Evolutionary conservation across 2,797 vertebrate genomes (phyloP), one percentile per base, ranked within the genome.

Genomic region (Tarsius wallacei): DNA sequence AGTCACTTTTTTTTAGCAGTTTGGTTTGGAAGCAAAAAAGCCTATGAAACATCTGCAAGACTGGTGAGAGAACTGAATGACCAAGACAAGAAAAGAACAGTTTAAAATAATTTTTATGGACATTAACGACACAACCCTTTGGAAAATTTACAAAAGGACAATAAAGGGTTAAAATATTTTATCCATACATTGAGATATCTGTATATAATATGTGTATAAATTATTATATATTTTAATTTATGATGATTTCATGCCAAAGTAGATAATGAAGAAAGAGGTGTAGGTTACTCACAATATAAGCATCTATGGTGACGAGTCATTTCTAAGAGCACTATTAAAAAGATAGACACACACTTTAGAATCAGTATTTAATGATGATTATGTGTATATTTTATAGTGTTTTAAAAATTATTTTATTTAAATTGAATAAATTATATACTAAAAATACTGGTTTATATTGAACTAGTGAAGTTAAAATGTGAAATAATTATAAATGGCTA

Each of bases 361-460:
- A 77, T 85, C 26, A 91, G 28, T 14, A 83, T 78, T 61, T 55
- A 89, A 57, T 89, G 49, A 11, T 68, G 13, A 78, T 80, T 84
- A 64, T 49, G 15, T 22, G 24, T 4, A 80, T 1, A n/a, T 59
- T 91, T 84, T 59, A 59, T 42, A 76, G 13, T 31, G 7, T 28
- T 93, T 93, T 59, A 12, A 31, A 71, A 93, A 92, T 55, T 74
- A 71, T 55, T 83, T 73, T 81, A 78, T 83, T 83, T 51, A 91
- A 87, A 70, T 81, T 68, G 12, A 76, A 14, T 87, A 91, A 90
- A 74, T 86, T 83, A 53, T 84, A 26, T 88, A 87, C 47, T 85
- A 63, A 55, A 90, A 89, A 59, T 70, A 91, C 33, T 91, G 64
- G 10, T 73, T 85, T 78, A 51, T 80, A 94, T 83, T 77, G 11